Evolutionary conservation across 1,140 invertebrate genomes (phyloP), one percentile per base, ranked within the genome.

Genomic region (Lepidotrigona ventralis): DNA sequence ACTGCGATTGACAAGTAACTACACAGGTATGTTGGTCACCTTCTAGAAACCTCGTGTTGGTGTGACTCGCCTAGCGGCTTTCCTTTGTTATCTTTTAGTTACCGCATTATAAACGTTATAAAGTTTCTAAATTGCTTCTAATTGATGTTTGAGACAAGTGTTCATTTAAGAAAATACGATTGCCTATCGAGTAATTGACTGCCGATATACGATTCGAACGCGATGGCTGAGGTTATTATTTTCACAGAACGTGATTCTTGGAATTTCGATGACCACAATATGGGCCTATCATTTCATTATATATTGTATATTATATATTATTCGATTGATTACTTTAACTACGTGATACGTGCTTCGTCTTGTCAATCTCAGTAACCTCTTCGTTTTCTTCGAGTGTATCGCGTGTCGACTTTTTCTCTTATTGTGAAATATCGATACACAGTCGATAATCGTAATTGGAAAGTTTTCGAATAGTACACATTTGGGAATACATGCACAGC

Each of bases 401-500:
- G 19, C 21, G 11, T 21, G 8, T 4, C 26, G 15, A 60, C 26
- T 53, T 39, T 53, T 54, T 78, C 26, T n/a, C 23, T 66, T 8
- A 33, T 0, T 14, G 4, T 19, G 14, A 51, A 69, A 33, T 70
- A 69, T 82, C 9, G 39, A 77, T n/a, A n/a, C 51, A 51, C n/a
- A n/a, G 21, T 23, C 1, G 5, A 66, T 60, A 12, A n/a, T 60
- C 33, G 12, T 8, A 63, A 80, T 51, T 17, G 1, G 26, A 6
- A 75, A 51, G 29, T 33, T 75, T 33, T 23, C 3, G 26, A 58
- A 1, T 5, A 19, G 56, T 54, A 70, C 2, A 26, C 12, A 81
- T 89, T 83, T 90, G 81, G 85, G 81, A 85, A 88, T 89, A 46
- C 39, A 46, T 46, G 39, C 39, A 46, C 39, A 89, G 79, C 81